Conservation (phyloP, 2,888 invertebrate genomes). For the Euplexia lucipara region DNA sequence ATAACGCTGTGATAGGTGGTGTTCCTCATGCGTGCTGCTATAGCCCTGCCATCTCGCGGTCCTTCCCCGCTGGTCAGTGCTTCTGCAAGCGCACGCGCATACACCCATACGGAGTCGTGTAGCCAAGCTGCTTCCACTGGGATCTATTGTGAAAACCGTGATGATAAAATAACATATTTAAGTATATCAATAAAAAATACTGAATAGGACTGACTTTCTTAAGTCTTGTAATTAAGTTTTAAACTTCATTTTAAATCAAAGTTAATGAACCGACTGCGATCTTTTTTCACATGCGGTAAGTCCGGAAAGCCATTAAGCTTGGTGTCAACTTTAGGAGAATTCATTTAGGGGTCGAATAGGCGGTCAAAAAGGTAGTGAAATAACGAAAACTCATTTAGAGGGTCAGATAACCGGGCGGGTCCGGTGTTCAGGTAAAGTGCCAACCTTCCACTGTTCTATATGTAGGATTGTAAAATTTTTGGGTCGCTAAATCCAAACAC, state of each 20-base stretch:
- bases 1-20: slow-evolving; percentile 95
- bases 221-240: slow-evolving; percentile 20
- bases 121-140: slow-evolving; percentile 97
- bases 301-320: slow-evolving; percentile 54
- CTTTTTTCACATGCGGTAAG: slow-evolving; percentile 51
- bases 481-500: slow-evolving; percentile 6
- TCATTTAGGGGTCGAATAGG: slow-evolving; percentile 61
- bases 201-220: background rate
- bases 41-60: slow-evolving; percentile 95
- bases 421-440: slow-evolving; percentile 56
- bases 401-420: slow-evolving; percentile 60
- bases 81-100: slow-evolving; percentile 95
- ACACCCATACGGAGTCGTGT: slow-evolving; percentile 98
- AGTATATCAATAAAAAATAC: no score
- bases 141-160: slow-evolving; percentile 89
- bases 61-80: slow-evolving; percentile 93
- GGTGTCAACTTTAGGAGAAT: slow-evolving; percentile 61
- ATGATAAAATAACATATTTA: background rate
- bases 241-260: slow-evolving; percentile 46
- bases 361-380: slow-evolving; percentile 58
- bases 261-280: slow-evolving; percentile 44
- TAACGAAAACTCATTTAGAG: slow-evolving; percentile 67
- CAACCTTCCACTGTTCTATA: slow-evolving; percentile 32
- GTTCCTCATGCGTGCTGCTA: slow-evolving; percentile 94
- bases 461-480: slow-evolving; percentile 27